Evolutionary conservation across 2,113 vertebrate genomes (phyloP), one percentile per base, ranked within the genome.

Genomic region (Dasyprocta punctata): DNA sequence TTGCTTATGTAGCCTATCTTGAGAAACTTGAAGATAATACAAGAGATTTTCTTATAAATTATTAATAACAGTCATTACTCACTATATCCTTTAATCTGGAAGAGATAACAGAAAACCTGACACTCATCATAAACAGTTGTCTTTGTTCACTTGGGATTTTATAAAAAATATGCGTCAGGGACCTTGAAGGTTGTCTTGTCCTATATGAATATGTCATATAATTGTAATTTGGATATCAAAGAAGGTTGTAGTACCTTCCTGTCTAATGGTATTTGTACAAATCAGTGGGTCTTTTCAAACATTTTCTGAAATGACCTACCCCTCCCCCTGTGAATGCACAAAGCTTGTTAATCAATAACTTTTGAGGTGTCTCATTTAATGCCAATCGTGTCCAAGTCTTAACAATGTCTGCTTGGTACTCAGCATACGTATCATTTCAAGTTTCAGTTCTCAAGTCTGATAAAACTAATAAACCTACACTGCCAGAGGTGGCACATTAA

Each of bases 401-500:
- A 90, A 86, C 96, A 93, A 97, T 97, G 96, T 98, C 98, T 98
- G 98, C 96, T 98, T 96, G 85, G 97, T 98, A 98, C 97, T 96
- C 96, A 95, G 97, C 93, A 96, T 98, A 98, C 87, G 14, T 98
- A 98, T 98, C 98, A 98, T 97, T 97, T 94, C 69, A 97, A 98
- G 98, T 98, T 98, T 98, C 98, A 97, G 91, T 99, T 98, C 98
- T 99, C 98, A 97, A 98, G 98, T 98, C 98, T 98, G 98, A 99
- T 99, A 98, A 99, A 99, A 98, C 98, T 99, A 99, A 99, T 99
- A 99, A 99, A 98, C 98, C 96, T 96, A 98, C 98, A 99, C 98
- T 98, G 99, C 99, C 99, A 99, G 98, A 98, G 99, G 98, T 99
- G 98, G 98, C 98, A 98, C 98, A 99, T 99, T 99, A 99, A 98